Conservation (phyloP, 2,888 invertebrate genomes). For the Malthinus flaveolus region DNA sequence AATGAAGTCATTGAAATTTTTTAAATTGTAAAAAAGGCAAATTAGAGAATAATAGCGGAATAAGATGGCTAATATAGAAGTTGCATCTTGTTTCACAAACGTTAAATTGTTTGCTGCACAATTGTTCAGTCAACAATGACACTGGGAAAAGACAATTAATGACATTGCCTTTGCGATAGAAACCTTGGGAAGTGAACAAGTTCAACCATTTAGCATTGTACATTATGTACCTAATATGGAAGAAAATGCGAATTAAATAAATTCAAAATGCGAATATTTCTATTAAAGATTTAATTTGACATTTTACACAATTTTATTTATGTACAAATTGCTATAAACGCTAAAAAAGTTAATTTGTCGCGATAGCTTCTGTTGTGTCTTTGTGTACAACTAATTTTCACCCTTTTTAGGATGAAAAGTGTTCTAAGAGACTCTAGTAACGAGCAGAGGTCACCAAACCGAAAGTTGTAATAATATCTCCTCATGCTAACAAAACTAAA, state of each 20-base stretch:
- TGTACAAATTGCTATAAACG: not conserved
- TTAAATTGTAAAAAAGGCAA: slow-evolving; percentile 1
- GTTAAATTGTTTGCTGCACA: slow-evolving; percentile 13
- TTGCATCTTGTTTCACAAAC: slow-evolving; percentile 8
- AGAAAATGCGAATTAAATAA: not conserved
- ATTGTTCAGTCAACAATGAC: slow-evolving; percentile 22
- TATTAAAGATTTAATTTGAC: slow-evolving; percentile 7
- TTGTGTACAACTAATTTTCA: too few species aligned
- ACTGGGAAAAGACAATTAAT: slow-evolving; percentile 16
- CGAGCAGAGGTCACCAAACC: too few species aligned
- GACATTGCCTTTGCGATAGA: slow-evolving; percentile 9
- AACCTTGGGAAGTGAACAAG: slow-evolving; percentile 18
- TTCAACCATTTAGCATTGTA: slow-evolving; percentile 10
- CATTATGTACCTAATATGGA: not conserved
- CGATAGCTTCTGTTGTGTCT: too few species aligned
- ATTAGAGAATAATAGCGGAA: slow-evolving; percentile 10
- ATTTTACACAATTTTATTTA: not conserved
- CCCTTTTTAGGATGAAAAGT: too few species aligned
- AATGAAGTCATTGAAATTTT: too few species aligned
- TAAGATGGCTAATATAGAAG: not conserved
- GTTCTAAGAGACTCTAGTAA: too few species aligned
- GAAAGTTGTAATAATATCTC: too few species aligned
- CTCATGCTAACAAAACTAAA: too few species aligned
- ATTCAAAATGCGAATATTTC: slow-evolving; percentile 3
- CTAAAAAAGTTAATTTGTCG: too few species aligned